phyloP scores from a whole-genome alignment of 2,888 invertebrate genomes.

The Coleophora flavipennella region DNA sequence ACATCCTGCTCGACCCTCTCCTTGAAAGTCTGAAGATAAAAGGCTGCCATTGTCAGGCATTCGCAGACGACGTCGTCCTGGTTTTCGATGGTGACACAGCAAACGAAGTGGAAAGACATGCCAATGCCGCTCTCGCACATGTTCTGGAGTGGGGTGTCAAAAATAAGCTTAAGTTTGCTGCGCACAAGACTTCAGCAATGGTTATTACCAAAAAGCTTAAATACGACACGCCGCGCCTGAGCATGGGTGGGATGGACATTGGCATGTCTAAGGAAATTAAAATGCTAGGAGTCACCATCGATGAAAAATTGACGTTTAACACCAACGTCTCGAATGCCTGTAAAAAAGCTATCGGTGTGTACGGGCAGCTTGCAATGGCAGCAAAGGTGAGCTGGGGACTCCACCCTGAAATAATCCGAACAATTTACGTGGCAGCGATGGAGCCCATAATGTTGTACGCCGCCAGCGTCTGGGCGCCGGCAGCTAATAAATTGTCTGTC shows the following conservation, averaged over 20 bases:
- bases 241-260: background rate
- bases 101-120: background rate
- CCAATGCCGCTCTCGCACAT: background rate
- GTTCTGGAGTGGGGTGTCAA: constrained; percentile 9
- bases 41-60: constrained; percentile 12
- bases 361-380: background rate
- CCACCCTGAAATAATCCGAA: background rate
- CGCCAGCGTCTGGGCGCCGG: background rate
- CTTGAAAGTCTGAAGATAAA: background rate
- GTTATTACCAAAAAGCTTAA: constrained; percentile 5
- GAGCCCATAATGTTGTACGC: background rate
- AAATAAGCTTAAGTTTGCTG: constrained; percentile 12
- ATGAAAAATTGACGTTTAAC: background rate
- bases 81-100: background rate
- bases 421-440: background rate
- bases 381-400: constrained; percentile 2
- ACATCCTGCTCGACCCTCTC: constrained; percentile 12
- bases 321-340: background rate
- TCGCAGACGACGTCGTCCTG: constrained; percentile 16
- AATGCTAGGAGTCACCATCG: background rate
- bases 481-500: background rate
- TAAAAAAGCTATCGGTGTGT: background rate
- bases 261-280: background rate
- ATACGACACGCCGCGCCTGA: background rate
- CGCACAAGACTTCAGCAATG: constrained; percentile 11